phyloP scores from a whole-genome alignment of 2,797 vertebrate species.

The Falco columbarius region DNA sequence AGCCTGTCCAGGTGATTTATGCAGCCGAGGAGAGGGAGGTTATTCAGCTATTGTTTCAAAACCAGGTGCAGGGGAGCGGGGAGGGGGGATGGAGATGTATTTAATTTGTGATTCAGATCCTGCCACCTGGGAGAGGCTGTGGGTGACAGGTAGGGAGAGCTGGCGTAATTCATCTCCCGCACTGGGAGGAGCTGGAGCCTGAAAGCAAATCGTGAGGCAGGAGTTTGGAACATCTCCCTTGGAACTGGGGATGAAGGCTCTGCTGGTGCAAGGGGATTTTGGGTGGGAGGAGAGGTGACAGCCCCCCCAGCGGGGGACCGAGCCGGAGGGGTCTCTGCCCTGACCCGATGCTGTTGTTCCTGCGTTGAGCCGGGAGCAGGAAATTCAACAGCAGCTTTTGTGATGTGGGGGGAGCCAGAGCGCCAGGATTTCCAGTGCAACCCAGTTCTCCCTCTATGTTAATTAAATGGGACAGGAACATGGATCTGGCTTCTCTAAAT shows the following conservation, averaged over 20 bases:
- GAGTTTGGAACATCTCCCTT: not conserved
- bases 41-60: slow-evolving; percentile 48
- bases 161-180: not conserved
- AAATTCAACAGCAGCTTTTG: not conserved
- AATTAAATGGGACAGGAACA: slow-evolving; percentile 64
- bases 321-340: not conserved
- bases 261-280: rapidly evolving
- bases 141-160: not conserved
- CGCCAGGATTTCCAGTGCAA: not conserved
- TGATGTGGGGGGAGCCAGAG: not conserved
- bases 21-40: not conserved
- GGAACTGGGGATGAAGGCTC: not conserved
- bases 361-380: rapidly evolving
- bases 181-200: not conserved
- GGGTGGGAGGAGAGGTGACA: not conserved
- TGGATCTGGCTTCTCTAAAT: not conserved
- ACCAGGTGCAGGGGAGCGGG: not conserved
- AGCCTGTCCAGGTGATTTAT: not conserved
- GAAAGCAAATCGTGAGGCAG: not conserved
- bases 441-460: slow-evolving; percentile 2
- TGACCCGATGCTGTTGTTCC: rapidly evolving
- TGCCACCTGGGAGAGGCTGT: slow-evolving; percentile 25
- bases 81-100: not conserved
- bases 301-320: rapidly evolving
- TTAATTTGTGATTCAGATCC: slow-evolving; percentile 29